Percentiles rank a stretch among this genome's conserved stretches.
Evolutionary conservation across 2,888 invertebrate species (phyloP).

Genomic region (Deilephila porcellus): DNA sequence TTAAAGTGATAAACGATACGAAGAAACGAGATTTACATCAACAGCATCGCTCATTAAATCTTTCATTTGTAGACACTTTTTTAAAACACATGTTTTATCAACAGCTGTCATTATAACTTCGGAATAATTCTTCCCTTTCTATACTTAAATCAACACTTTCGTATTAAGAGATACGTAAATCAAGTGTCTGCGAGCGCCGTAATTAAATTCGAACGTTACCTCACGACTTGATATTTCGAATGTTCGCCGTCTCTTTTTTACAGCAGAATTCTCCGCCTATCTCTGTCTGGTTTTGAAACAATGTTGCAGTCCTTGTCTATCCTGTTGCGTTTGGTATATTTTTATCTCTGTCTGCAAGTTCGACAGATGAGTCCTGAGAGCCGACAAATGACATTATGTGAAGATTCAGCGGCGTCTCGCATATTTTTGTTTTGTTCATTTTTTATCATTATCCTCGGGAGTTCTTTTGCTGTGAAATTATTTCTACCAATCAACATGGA

Average conservation of each 20-base stretch:
- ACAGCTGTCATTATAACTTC: conserved; percentile 33
- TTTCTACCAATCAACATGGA: conserved; percentile 39
- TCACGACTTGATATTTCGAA: conserved; percentile 43
- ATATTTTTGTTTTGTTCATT: conserved; percentile 45
- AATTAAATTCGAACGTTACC: conserved; percentile 69
- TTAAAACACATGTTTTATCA: conserved; percentile 37
- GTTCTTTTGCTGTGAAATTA: conserved; percentile 37
- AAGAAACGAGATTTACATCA: conserved; percentile 36
- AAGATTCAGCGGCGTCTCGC: conserved; percentile 60
- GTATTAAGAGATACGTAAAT: conserved; percentile 73
- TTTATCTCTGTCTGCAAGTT: conserved; percentile 1
- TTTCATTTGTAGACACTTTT: conserved; percentile 41
- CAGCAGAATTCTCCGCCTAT: neutral
- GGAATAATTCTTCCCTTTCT: conserved; percentile 47
- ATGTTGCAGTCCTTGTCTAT: conserved; percentile 2
- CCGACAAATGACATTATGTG: conserved; percentile 63
- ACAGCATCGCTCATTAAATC: conserved; percentile 38
- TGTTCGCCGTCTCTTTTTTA: conserved; percentile 39
- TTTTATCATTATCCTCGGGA: conserved; percentile 32
- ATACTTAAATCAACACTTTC: conserved; percentile 74
- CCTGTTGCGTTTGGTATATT: neutral
- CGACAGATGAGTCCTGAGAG: conserved; percentile 36
- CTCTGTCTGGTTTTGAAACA: conserved; percentile 18
- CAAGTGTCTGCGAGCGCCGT: conserved; percentile 65
- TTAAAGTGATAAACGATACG: conserved; percentile 33